These are phyloP conservation scores for Apogon talboti DNA, from an alignment of 2,797 vertebrate genomes.

Conservation along the genomic window DNA sequence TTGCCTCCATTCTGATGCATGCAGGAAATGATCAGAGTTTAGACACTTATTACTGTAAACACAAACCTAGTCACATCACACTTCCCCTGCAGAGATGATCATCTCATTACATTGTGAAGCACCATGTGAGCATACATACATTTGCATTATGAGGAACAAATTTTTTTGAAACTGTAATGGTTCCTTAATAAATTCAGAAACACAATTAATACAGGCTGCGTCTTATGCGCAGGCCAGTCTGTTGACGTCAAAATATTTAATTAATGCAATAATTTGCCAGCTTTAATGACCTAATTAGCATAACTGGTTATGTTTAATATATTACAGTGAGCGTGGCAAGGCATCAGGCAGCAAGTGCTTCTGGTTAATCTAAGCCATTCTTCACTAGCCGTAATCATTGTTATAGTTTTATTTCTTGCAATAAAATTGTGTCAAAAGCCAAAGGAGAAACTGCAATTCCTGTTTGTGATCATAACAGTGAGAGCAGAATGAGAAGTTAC, in stretches of 20 bases:
- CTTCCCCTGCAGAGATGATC: background rate
- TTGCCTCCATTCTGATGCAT: too few species aligned
- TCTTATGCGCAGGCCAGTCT: constrained; percentile 24
- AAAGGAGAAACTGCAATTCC: constrained; percentile 11
- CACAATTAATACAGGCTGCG: background rate
- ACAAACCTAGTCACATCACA: background rate
- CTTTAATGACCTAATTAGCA: constrained; percentile 62
- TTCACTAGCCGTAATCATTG: constrained; percentile 35
- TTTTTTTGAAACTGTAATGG: constrained; percentile 1
- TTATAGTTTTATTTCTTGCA: constrained; percentile 35
- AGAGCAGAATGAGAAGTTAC: background rate
- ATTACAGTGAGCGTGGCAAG: constrained; percentile 41
- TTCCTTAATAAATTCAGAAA: constrained; percentile 5
- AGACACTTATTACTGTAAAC: background rate
- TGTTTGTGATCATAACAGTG: constrained; percentile 1
- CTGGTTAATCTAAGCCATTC: constrained; percentile 49
- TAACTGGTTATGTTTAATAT: constrained; percentile 53
- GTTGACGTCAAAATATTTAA: constrained; percentile 52
- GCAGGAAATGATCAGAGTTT: background rate
- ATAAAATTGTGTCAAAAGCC: constrained; percentile 13
- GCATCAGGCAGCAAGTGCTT: constrained; percentile 49
- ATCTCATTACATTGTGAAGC: constrained; percentile 1
- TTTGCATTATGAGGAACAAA: constrained; percentile 7
- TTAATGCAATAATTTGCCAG: constrained; percentile 57
- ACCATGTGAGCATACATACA: background rate